Base-by-base conservation (phyloP, 2,888 invertebrate genomes). In the Conchocele bisecta region DNA sequence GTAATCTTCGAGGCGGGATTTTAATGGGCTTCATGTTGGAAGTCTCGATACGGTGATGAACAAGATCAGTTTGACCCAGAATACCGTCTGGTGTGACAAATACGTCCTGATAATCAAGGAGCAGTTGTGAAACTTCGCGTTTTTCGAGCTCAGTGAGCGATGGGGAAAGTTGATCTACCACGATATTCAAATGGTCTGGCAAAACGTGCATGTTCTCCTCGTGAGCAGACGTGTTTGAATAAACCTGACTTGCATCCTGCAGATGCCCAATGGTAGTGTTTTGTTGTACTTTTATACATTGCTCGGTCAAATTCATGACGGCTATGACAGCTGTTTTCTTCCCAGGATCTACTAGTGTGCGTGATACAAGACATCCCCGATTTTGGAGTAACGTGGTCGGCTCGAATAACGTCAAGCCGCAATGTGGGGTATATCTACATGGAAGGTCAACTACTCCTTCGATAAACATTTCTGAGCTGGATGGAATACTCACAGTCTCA, bases 11-110 rank as follows among this genome's bases (percentile, higher is more conserved):
- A 2, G 63, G 60, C 1, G 72, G 75, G 50, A 73, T 57, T 37
- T 79, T 74, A 24, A 73, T 58, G 17, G 73, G 75, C 33, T 44
- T 51, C 1, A 56, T 54, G 56, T 66, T 50, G 15, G 50, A 59
- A 9, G 71, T 69, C 42, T 79, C 59, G 24, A 77, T 77, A n/a
- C 39, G 13, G 48, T 79, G 79, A 42, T 71, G 44, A 20, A 65
- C 65, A n/a, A 65, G 17, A 42, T 44, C 35, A 13, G 69, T 56
- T 7, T 50, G 56, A 20, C 68, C 61, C 3, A 68, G 15, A 15
- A 20, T 29, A 13, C 50, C 61, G 33, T 56, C 68, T 15, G 68
- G 68, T 31, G 33, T 44, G 7, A 61, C 33, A 50, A 68, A 68
- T 24, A 68, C 44, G 26, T 68, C 68, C 20, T 59, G 33, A 50